Conservation (phyloP, 2,797 vertebrate genomes). For the Austrolebias charrua region DNA sequence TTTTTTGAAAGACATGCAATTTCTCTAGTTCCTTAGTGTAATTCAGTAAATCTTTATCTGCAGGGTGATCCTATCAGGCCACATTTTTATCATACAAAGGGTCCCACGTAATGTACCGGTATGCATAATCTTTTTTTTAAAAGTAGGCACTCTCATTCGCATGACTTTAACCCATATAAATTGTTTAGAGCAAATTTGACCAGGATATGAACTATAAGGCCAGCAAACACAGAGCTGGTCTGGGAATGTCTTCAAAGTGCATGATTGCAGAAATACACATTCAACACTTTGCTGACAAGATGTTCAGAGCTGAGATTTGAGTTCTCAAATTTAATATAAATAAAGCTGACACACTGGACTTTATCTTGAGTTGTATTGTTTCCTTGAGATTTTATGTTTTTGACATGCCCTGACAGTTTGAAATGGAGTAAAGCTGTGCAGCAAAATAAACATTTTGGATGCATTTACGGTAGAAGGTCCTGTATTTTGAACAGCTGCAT, state of each 20-base stretch:
- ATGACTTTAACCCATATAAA: not conserved
- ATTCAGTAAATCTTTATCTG: no score
- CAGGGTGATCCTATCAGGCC: no score
- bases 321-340: not conserved
- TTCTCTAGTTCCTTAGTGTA: no score
- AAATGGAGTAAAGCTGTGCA: not conserved
- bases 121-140: no score
- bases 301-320: not conserved
- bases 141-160: no score
- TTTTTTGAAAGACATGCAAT: no score
- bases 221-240: conserved; percentile 3
- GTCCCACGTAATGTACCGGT: no score
- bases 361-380: conserved; percentile 3
- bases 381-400: not conserved
- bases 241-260: not conserved
- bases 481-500: not conserved
- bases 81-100: not conserved
- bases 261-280: not conserved
- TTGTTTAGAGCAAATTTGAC: not conserved
- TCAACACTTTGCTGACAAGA: conserved; percentile 4
- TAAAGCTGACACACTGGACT: not conserved
- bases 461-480: not conserved
- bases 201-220: not conserved
- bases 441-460: not conserved
- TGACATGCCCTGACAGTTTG: not conserved